Evolutionary conservation across 2,797 vertebrate species (phyloP), one percentile per base, ranked within the genome.

Genomic region (Chelon labrosus): DNA sequence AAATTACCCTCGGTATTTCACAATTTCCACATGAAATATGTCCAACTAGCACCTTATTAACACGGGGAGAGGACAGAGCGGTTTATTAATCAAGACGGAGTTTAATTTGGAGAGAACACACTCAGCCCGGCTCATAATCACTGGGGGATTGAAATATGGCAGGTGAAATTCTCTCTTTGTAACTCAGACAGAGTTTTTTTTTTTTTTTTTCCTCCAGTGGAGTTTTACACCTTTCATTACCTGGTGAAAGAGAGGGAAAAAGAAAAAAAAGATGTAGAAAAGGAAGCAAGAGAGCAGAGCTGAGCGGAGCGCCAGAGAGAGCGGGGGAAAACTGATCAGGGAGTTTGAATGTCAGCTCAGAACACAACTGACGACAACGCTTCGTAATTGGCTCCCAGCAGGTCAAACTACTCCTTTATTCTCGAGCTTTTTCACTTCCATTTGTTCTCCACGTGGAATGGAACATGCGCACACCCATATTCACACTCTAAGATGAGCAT

Each of bases 341-440:
- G 69, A 55, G 78, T 85, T 83, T 88, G 88, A 90, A 89, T 91
- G 91, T 89, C 92, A 90, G 86, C 75, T 86, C 88, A 80, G 87
- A 93, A 88, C 90, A 86, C 57, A 84, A 80, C 79, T 75, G 73
- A 78, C 72, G 74, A 86, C 73, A 51, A 74, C 63, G 61, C 65
- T 67, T 80, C 52, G 72, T 91, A 91, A 93, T 91, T 90, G 90
- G 89, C 88, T 90, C 88, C 86, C 90, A 91, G 91, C 89, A 91
- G 90, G 88, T 93, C 85, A 84, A 88, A 89, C 86, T 70, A 83
- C 89, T 92, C 67, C 80, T 91, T 89, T 87, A 87, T 89, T 88
- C 77, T 86, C 79, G 74, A 88, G 69, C 81, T 76, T 87, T 79
- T 88, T 85, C 75, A 66, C 75, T 89, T 80, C 77, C 82, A 84